Conservation (phyloP, 1,140 invertebrate species). For the Pseudomyrmex pallidus region DNA sequence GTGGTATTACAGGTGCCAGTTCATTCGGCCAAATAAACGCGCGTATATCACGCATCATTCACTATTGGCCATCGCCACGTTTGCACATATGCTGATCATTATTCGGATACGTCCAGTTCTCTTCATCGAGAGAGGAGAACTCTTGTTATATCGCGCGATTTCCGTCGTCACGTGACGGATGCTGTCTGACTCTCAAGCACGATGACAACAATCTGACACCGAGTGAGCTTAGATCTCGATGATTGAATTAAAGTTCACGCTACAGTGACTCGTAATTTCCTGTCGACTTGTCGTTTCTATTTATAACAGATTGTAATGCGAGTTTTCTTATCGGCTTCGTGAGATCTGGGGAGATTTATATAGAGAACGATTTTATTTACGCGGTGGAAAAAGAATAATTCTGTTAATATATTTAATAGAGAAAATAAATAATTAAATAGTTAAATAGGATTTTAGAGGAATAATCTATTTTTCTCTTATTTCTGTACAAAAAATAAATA, state of each 20-base stretch:
- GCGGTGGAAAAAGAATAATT: too few relatives aligned
- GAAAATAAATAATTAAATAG: too few relatives aligned
- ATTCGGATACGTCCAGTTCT: slow-evolving; percentile 28
- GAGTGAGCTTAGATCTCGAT: slow-evolving; percentile 10
- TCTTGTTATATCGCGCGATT: slow-evolving; percentile 19
- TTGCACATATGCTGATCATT: slow-evolving; percentile 35
- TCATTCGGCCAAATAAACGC: slow-evolving; percentile 58
- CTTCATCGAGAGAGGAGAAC: slow-evolving; percentile 10
- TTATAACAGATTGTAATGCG: not conserved
- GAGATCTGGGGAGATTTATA: not conserved
- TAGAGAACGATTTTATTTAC: too few relatives aligned
- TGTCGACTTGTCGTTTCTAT: not conserved
- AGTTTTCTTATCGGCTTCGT: not conserved
- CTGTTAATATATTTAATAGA: too few relatives aligned
- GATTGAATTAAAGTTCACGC: slow-evolving; percentile 31
- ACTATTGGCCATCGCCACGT: not conserved
- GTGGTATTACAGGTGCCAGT: slow-evolving; percentile 54
- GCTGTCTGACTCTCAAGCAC: slow-evolving; percentile 14
- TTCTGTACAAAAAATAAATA: too few relatives aligned
- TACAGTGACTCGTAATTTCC: slow-evolving; percentile 1
- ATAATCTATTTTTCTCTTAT: too few relatives aligned
- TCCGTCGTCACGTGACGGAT: slow-evolving; percentile 13
- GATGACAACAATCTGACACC: slow-evolving; percentile 5
- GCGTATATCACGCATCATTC: not conserved
- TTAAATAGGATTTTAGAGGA: too few relatives aligned